Base-by-base conservation (phyloP, 2,888 invertebrate species). In the Lottia scabra region DNA sequence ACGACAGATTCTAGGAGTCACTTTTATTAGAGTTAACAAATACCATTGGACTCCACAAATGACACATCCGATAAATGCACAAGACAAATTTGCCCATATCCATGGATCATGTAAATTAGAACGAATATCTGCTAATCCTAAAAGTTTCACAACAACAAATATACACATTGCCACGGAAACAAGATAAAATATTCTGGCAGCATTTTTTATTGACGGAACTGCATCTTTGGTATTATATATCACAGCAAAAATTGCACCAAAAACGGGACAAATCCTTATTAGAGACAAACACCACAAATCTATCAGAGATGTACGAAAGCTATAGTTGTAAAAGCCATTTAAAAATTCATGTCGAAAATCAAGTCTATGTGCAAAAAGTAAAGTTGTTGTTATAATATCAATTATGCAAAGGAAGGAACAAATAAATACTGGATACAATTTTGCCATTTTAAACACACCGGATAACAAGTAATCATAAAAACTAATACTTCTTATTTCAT, bases 241-340 rank as follows among this genome's bases (percentile, higher is more conserved):
- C 16, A 81, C 67, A 16, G 81, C 79, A 4, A 82, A 1, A 4
- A 78, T 45, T 23, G 78, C 73, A 8, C 83, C 84, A 30, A 80
- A 15, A 10, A 80, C 67, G 63, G 84, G 67, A 65, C 76, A 75
- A 13, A 68, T 64, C 27, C 85, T 68, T 10, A 82, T 46, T 27
- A 83, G 8, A 19, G 76, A 71, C 27, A 82, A 70, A 19, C 73
- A 66, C 84, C 84, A 85, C 48, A 85, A 56, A 65, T 86, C 85
- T 71, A 84, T 76, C 48, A 81, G 65, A 2, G 85, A 84, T 2
- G 62, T 67, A 4, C 70, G 62, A 63, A 81, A 76, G 19, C 56
- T 63, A 68, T 75, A 83, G 15, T 68, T 45, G 23, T 75, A 71
- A 45, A 80, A 65, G 67, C 72, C 77, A 6, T 26, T 46, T 19